Evolutionary conservation across 1,140 invertebrate genomes (phyloP), one percentile per base, ranked within the genome.

Genomic region (Zophobas morio): DNA sequence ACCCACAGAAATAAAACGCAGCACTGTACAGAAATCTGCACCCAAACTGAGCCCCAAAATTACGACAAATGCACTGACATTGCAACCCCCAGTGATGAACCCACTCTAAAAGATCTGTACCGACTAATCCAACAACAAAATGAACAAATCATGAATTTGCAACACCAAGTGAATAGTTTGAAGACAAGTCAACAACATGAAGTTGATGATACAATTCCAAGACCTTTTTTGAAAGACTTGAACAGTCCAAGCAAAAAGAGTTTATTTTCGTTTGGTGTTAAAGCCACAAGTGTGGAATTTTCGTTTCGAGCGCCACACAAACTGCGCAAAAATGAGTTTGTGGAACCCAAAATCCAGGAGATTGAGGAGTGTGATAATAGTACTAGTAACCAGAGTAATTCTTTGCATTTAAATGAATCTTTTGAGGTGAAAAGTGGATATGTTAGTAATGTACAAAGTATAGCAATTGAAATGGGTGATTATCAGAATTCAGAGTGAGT

Each of bases 211-310:
- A 1, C 39, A 56, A 56, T 40, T 8, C 8, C 3, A 35, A 37
- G 40, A 34, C 37, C 36, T 33, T 32, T 20, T 2, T 4, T 46
- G 49, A 4, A 51, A 6, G 54, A 63, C 5, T 20, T 47, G 33
- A 36, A 46, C 1, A 74, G 46, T 49, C 32, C 36, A 5, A 40
- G 56, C 56, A 75, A 56, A 39, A 56, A 54, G 39, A 39, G 56
- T 42, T 4, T 63, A 81, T 91, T 92, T 79, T 92, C 92, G 0
- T 91, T 93, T 77, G 91, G 91, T 76, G 90, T 93, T 5, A 92
- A 72, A 72, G 70, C 92, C 90, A 92, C 91, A 1, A 93, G 91
- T 85, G 92, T 92, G 86, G 91, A 93, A 85, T 88, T 92, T 76
- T 90, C 89, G 1, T 85, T 92, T 74, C 88, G 87, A 77, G 88